Evolutionary conservation across 1,140 invertebrate species (phyloP).

Genomic region (Drosophila persimilis): DNA sequence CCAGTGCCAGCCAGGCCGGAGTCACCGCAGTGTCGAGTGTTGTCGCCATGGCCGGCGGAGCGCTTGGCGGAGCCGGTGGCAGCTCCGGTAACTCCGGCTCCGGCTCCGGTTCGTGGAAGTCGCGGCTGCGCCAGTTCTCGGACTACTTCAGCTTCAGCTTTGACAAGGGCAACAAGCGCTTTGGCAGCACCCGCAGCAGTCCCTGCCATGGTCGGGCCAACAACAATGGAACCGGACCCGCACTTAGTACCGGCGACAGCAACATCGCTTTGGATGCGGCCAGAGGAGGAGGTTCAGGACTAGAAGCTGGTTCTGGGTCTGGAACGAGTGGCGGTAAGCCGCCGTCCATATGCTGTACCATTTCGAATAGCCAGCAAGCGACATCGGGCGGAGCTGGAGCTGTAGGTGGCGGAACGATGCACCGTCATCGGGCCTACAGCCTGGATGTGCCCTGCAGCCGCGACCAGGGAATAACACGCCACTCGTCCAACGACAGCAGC

Average conservation of each 20-base stretch:
- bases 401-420: conserved; percentile 20
- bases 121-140: conserved; percentile 77
- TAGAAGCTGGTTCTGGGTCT: neutral
- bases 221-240: conserved; percentile 50
- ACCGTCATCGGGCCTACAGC: conserved; percentile 77
- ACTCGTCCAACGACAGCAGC: conserved; percentile 67
- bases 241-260: neutral
- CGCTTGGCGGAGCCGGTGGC: conserved; percentile 23
- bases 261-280: neutral
- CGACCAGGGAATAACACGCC: conserved; percentile 39
- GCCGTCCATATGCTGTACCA: conserved; percentile 64
- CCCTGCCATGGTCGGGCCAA: conserved; percentile 58
- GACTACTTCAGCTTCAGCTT: conserved; percentile 81
- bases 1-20: conserved; percentile 5
- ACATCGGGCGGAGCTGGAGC: neutral
- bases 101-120: conserved; percentile 56
- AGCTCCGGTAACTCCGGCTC: too few species aligned
- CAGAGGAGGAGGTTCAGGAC: neutral
- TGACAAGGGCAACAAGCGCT: conserved; percentile 78
- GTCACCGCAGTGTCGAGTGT: conserved; percentile 20
- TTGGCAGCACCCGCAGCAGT: conserved; percentile 76
- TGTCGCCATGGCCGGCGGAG: conserved; percentile 16
- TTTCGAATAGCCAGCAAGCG: conserved; percentile 62
- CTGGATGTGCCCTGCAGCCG: conserved; percentile 73
- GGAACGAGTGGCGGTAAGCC: conserved; percentile 7